Base-by-base conservation (phyloP, 2,888 invertebrate genomes). In the Apamea monoglypha region DNA sequence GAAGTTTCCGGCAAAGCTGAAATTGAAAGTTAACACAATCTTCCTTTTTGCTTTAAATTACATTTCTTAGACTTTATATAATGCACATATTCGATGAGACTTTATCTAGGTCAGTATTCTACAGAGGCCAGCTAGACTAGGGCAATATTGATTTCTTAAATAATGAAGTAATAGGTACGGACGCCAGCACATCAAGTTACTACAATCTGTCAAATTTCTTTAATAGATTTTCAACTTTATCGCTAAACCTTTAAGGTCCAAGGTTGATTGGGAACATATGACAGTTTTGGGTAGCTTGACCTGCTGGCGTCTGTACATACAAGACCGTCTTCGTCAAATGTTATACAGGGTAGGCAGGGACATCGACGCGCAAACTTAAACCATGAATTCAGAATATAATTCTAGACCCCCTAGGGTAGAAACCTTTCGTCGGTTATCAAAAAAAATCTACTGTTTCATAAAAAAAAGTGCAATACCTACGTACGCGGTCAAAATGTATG, bases 81-180 rank as follows among this genome's bases (percentile, higher is more conserved):
- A 29, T 76, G 16, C 47, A 25, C 1, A 40, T 73, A 64, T 72
- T 21, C 66, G 25, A 47, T 36, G 6, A 36, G 44, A 56, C 7
- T 80, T 56, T 32, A 72, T 69, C 53, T 81, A 59, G 73, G 84
- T 73, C 69, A 78, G 50, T 25, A 25, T 59, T 56, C 21, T 32
- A 64, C 74, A 69, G 16, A 64, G 18, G 53, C 36, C 36, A 61
- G 40, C 36, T 50, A 44, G 63, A 14, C 47, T 64, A 53, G 63
- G 29, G 16, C 40, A 32, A 32, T 68, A 84, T 78, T 82, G 81
- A 85, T 84, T 85, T 66, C 53, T 75, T 85, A 29, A 82, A 73
- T 75, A 78, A 66, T 69, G 10, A 14, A 32, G 32, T 32, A 32
- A 32, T 32, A 32, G 32, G 32, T 32, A n/a, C n/a, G n/a, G n/a